These are phyloP conservation scores for Sebastes wilsoni DNA, from an alignment of 2,797 vertebrate genomes.

Conservation along the genomic window DNA sequence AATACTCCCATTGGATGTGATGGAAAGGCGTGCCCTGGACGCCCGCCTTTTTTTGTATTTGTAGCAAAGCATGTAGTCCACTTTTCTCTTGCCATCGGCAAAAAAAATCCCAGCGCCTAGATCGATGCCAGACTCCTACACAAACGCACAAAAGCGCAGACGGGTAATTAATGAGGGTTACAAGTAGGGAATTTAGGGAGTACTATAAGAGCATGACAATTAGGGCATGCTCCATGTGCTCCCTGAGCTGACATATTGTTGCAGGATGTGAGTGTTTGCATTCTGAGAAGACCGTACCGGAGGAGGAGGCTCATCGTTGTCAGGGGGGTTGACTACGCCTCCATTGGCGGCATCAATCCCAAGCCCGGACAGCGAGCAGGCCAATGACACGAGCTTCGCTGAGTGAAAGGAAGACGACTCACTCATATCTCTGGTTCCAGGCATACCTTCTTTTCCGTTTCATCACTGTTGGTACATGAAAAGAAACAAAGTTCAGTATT, in stretches of 20 bases:
- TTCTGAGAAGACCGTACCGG: constrained; percentile 49
- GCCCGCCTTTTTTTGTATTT: constrained; percentile 86
- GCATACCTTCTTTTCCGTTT: constrained; percentile 77
- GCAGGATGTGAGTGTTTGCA: background rate
- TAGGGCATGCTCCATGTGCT: background rate
- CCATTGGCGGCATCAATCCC: constrained; percentile 69
- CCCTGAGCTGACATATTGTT: background rate
- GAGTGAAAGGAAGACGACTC: constrained; percentile 71
- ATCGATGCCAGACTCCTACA: constrained; percentile 77
- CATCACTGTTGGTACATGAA: constrained; percentile 78
- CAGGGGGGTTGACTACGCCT: constrained; percentile 50
- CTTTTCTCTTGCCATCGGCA: constrained; percentile 90
- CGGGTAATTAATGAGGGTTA: background rate
- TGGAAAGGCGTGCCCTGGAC: constrained; percentile 65
- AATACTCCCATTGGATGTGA: constrained; percentile 85
- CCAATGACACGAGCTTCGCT: constrained; percentile 84
- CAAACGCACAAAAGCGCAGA: constrained; percentile 30
- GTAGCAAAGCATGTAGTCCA: constrained; percentile 93
- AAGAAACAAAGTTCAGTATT: background rate
- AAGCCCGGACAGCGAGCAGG: constrained; percentile 69
- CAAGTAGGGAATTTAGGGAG: background rate
- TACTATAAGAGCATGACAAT: background rate
- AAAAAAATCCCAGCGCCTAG: constrained; percentile 86
- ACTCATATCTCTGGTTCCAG: constrained; percentile 72
- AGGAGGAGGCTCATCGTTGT: constrained; percentile 51